Conservation (phyloP, 1,140 invertebrate genomes). For the Procambarus clarkii region DNA sequence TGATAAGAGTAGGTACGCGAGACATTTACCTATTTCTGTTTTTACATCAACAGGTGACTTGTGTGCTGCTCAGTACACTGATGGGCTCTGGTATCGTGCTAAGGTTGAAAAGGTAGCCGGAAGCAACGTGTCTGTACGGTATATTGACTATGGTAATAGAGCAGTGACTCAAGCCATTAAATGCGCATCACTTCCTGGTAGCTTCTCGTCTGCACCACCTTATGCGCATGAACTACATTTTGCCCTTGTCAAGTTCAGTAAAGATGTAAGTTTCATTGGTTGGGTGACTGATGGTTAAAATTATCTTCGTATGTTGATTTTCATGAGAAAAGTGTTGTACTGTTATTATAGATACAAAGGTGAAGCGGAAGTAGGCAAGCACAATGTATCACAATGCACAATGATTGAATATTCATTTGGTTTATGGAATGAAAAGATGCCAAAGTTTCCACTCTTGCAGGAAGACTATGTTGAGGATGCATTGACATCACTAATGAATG, state of each 20-base stretch:
- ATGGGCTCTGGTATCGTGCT: conserved; percentile 95
- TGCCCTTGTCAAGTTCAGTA: conserved; percentile 88
- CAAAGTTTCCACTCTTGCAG: conserved; percentile 75
- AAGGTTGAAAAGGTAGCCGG: conserved; percentile 91
- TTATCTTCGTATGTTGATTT: too few relatives aligned
- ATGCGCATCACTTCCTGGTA: conserved; percentile 84
- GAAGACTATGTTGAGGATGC: conserved; percentile 87
- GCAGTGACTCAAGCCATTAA: conserved; percentile 75
- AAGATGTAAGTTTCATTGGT: conserved; percentile 81
- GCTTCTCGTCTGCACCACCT: conserved; percentile 84
- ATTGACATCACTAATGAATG: conserved; percentile 80
- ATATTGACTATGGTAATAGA: conserved; percentile 97
- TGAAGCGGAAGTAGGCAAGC: too few relatives aligned
- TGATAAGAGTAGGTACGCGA: too few relatives aligned
- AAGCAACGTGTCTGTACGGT: conserved; percentile 84
- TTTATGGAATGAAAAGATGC: too few relatives aligned
- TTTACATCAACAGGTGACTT: conserved; percentile 81
- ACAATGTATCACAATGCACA: too few relatives aligned
- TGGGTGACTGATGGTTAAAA: too few relatives aligned
- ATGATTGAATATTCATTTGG: too few relatives aligned
- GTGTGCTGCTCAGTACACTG: conserved; percentile 93
- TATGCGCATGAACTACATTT: conserved; percentile 91
- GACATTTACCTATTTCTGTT: too few relatives aligned
- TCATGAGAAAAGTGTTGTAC: too few relatives aligned
- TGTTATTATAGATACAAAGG: too few relatives aligned